A percentile compares a stretch with the other conserved stretches of the same genome.
These are phyloP conservation scores for Laterallus jamaicensis DNA, from an alignment of 2,113 vertebrate species.

Conservation along the genomic window DNA sequence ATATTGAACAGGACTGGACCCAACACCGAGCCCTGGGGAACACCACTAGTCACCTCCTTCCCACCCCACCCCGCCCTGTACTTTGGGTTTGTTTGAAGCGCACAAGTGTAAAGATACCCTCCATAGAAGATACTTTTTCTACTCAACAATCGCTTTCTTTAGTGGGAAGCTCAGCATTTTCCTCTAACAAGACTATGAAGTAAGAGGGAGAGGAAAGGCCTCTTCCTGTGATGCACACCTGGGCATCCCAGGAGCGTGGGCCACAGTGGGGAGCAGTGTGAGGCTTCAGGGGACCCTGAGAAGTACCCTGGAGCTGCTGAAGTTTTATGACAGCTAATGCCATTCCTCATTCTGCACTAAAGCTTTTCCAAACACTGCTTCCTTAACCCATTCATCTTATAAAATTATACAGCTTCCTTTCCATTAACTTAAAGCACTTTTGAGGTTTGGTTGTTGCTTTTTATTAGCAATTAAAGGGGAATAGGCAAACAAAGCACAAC, in stretches of 20 bases:
- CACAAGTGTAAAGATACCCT: accelerated
- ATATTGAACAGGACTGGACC: too few relatives aligned
- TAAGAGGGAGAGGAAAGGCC: background rate
- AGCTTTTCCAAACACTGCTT: background rate
- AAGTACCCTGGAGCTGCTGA: background rate
- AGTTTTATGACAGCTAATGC: background rate
- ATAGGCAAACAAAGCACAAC: background rate
- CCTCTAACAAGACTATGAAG: background rate
- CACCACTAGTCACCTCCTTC: too few relatives aligned
- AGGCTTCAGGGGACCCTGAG: background rate
- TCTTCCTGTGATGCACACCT: background rate
- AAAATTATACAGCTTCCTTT: background rate
- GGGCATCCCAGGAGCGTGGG: accelerated
- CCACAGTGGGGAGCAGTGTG: background rate
- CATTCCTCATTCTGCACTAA: background rate
- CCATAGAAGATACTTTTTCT: accelerated
- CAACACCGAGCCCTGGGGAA: too few relatives aligned
- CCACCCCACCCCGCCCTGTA: too few relatives aligned
- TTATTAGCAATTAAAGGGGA: background rate
- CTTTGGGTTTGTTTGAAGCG: too few relatives aligned
- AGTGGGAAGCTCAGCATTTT: accelerated
- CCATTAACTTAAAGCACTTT: background rate
- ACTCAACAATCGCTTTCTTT: accelerated
- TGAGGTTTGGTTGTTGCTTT: background rate
- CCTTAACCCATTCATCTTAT: background rate